Base-by-base conservation (phyloP, 2,113 vertebrate genomes). In the Pyxicephalus adspersus region DNA sequence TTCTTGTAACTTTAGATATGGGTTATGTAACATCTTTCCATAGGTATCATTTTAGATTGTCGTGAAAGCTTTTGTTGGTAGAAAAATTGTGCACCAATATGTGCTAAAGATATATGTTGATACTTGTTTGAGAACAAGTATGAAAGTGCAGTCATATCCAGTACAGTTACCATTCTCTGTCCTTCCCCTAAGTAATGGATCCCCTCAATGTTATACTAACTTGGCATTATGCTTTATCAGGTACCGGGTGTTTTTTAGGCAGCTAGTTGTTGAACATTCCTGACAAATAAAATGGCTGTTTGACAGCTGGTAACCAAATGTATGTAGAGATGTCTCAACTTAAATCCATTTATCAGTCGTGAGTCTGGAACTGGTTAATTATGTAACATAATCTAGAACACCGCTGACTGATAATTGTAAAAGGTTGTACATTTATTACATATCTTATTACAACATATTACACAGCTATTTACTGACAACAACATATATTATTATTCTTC, bases 251-350 rank as follows among this genome's bases (percentile, higher is more conserved):
- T 29, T 65, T 22, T 26, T 17, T 8, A 54, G 54, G 38, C 50
- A 20, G 20, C 50, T 22, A 31, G 25, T n/a, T n/a, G 38, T 9
- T 7, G 58, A 22, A 19, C 7, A 20, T 28, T 64, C 60, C 60
- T 76, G 31, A 51, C 25, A 66, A 66, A 66, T 55, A 18, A 26
- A 26, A 23, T 1, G 5, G 18, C 58, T 64, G 9, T 18, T 23
- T 51, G 19, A 77, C 75, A 64, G 45, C 61, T 29, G 75, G 15
- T 26, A 64, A 65, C 75, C 75, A 52, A 65, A 77, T 65, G 38
- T 64, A 64, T 26, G 23, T 23, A 26, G 34, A 28, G 15, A 75
- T 45, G n/a, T 75, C 13, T 22, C 11, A 34, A 23, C 45, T n/a
- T 2, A 26, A 15, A 63, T 19, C 20, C n/a, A 64, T 16, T 50